phyloP scores from a whole-genome alignment of 2,797 vertebrate genomes.

The Epinephelus coioides region DNA sequence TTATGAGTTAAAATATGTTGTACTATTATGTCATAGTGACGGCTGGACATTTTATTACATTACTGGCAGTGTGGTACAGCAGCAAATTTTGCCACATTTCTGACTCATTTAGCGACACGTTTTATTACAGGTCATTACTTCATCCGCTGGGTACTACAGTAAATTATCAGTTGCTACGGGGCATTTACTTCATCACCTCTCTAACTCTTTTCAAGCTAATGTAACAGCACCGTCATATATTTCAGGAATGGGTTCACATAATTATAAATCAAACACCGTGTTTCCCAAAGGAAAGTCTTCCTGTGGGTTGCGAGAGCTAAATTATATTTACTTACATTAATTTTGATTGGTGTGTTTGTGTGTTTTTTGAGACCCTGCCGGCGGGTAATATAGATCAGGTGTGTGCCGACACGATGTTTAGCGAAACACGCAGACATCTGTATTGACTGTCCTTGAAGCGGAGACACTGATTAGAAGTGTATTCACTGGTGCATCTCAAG shows the following conservation, averaged over 20 bases:
- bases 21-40: constrained; percentile 2
- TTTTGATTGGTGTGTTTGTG: constrained; percentile 41
- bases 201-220: constrained; percentile 38
- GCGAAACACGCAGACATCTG: constrained; percentile 32
- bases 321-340: constrained; percentile 32
- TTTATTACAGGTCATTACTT: constrained; percentile 53
- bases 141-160: constrained; percentile 14
- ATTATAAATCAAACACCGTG: constrained; percentile 51
- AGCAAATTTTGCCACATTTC: constrained; percentile 21
- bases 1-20: background rate
- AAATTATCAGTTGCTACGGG: constrained; percentile 44
- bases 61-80: background rate
- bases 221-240: constrained; percentile 38
- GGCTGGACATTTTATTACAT: constrained; percentile 12
- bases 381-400: constrained; percentile 46
- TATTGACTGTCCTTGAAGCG: constrained; percentile 69
- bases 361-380: constrained; percentile 18
- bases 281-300: constrained; percentile 30
- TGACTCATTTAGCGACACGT: constrained; percentile 28
- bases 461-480: constrained; percentile 58
- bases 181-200: constrained; percentile 45
- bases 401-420: constrained; percentile 17
- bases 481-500: constrained; percentile 52
- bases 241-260: constrained; percentile 40
- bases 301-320: constrained; percentile 4